Percentiles rank a stretch among this genome's conserved stretches.
Conservation (phyloP, 2,797 vertebrate genomes). For the Halcyon badia region DNA sequence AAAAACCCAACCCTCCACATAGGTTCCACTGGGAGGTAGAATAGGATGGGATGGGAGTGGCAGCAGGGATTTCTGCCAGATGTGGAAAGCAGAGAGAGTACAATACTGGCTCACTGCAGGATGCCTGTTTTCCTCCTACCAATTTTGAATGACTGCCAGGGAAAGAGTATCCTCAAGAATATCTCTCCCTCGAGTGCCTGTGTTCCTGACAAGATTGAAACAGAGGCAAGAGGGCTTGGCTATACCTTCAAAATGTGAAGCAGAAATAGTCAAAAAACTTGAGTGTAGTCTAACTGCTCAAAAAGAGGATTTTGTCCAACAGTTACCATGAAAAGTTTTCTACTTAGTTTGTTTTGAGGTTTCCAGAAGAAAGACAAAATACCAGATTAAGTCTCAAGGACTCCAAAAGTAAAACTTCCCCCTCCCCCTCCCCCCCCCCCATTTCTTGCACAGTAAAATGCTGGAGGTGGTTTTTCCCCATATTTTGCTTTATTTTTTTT, state of each 20-base stretch:
- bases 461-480: neutral
- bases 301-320: neutral
- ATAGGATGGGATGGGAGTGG: constrained; percentile 17
- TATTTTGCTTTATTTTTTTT: neutral
- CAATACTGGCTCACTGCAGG: constrained; percentile 26
- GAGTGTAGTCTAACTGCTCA: neutral
- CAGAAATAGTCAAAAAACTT: neutral
- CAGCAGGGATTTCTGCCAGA: constrained; percentile 31
- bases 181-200: neutral
- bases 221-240: neutral
- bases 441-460: neutral
- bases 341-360: neutral
- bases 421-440: no score
- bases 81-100: constrained; percentile 1
- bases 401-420: neutral
- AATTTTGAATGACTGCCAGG: constrained; percentile 28
- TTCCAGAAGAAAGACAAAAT: neutral
- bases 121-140: constrained; percentile 46
- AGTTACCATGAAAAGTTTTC: neutral
- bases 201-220: neutral
- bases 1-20: neutral
- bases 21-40: neutral
- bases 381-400: neutral
- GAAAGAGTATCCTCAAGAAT: neutral
- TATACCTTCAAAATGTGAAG: neutral